phyloP scores from a whole-genome alignment of 2,888 invertebrate genomes.

The Cylloceria caligata region DNA sequence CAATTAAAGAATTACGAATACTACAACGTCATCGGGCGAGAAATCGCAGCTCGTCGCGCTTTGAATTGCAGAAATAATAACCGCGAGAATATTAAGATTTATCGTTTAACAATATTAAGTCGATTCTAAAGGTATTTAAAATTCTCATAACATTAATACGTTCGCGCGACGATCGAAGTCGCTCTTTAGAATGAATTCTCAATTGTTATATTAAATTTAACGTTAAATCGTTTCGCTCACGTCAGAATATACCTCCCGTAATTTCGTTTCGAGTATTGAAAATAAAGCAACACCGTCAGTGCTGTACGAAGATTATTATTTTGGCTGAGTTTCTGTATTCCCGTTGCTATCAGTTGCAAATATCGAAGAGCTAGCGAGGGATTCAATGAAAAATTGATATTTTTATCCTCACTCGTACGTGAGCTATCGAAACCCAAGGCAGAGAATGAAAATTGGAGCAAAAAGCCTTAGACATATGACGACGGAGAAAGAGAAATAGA shows the following conservation, averaged over 20 bases:
- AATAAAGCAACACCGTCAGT: not conserved
- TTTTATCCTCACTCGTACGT: constrained; percentile 28
- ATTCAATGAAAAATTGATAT: constrained; percentile 28
- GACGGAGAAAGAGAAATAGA: not conserved
- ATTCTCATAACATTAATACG: constrained; percentile 17
- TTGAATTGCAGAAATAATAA: not conserved
- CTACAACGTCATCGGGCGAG: not conserved
- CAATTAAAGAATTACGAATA: not conserved
- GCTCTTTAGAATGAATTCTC: constrained; percentile 52
- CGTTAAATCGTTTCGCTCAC: not conserved
- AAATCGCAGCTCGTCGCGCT: not conserved
- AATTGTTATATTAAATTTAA: constrained; percentile 13
- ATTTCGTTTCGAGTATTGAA: not conserved
- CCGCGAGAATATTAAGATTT: constrained; percentile 9
- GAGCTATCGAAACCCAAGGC: not conserved
- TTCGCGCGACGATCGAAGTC: constrained; percentile 17
- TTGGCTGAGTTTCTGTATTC: constrained; percentile 18
- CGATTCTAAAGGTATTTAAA: not conserved
- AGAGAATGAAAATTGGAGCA: constrained; percentile 1
- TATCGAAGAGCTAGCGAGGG: not conserved
- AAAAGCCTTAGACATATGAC: not conserved
- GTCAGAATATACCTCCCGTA: constrained; percentile 1
- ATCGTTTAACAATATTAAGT: constrained; percentile 13
- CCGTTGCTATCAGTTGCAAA: not conserved
- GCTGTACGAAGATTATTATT: not conserved